A percentile compares a stretch with the other conserved stretches of the same genome.
phyloP scores from a whole-genome alignment of 2,113 vertebrate species.

The Mormoops blainvillei region DNA sequence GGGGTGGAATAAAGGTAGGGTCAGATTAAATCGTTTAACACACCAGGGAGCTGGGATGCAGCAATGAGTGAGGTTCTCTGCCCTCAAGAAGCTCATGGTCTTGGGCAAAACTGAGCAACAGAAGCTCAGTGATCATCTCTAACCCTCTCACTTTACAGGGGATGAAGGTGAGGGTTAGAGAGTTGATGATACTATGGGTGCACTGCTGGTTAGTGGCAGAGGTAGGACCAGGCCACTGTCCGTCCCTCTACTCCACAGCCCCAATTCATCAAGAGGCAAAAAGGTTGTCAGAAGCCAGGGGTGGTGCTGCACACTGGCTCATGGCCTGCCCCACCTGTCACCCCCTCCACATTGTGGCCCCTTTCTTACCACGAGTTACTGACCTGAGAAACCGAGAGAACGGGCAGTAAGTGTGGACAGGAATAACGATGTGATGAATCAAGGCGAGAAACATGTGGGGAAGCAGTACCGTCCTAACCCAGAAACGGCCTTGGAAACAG shows the following conservation, averaged over 20 bases:
- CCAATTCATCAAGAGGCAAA: neutral
- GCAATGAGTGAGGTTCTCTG: neutral
- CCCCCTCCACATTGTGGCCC: too few species aligned
- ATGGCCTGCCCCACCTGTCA: rapidly evolving
- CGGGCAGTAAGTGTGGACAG: neutral
- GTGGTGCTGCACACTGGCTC: neutral
- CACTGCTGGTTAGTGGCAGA: neutral
- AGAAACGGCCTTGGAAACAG: neutral
- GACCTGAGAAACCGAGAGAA: neutral
- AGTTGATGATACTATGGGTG: neutral
- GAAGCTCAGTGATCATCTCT: neutral
- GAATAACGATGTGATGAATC: neutral
- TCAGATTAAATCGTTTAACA: neutral
- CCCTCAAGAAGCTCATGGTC: neutral
- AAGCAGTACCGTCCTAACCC: neutral
- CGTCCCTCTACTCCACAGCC: neutral
- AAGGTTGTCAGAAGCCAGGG: neutral
- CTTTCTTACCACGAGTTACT: neutral
- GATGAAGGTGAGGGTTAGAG: neutral
- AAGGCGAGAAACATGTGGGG: neutral
- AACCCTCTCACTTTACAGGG: neutral
- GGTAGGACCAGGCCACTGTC: neutral
- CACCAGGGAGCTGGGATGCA: neutral
- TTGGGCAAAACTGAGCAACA: neutral
- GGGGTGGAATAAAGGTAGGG: neutral